phyloP scores from a whole-genome alignment of 92 coral and sea anemone species.

The Muricea muricata region DNA sequence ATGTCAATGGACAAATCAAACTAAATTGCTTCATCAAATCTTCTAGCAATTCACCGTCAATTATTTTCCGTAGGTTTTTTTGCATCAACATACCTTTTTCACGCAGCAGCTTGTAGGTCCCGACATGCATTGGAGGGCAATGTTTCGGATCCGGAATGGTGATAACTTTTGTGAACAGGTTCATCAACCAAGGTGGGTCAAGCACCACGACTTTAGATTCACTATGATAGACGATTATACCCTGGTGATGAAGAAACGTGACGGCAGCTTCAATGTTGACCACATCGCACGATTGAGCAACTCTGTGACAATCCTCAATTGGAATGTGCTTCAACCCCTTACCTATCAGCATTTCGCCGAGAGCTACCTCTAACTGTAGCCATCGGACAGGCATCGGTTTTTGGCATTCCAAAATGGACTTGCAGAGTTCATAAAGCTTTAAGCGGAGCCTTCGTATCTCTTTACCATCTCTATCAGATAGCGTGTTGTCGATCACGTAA shows the following conservation, averaged over 20 bases:
- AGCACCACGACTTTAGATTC: slow-evolving; percentile 59
- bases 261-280: slow-evolving; percentile 28
- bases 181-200: slow-evolving; percentile 69
- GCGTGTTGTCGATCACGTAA: slow-evolving; percentile 68
- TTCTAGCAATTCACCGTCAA: too few species aligned
- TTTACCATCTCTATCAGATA: slow-evolving; percentile 21
- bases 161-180: slow-evolving; percentile 60
- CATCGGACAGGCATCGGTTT: not conserved
- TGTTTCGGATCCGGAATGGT: slow-evolving; percentile 53
- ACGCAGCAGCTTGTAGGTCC: too few species aligned
- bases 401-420: slow-evolving; percentile 3
- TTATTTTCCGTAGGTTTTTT: too few species aligned
- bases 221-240: slow-evolving; percentile 58
- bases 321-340: slow-evolving; percentile 15
- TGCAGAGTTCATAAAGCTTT: slow-evolving; percentile 23
- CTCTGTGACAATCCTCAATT: not conserved
- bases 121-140: too few species aligned
- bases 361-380: slow-evolving; percentile 6
- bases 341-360: not conserved
- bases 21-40: too few species aligned
- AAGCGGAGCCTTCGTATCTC: slow-evolving; percentile 37
- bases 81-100: too few species aligned
- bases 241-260: slow-evolving; percentile 63
- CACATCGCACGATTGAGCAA: slow-evolving; percentile 30
- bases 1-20: too few species aligned